Evolutionary conservation across 2,888 invertebrate genomes (phyloP).

Genomic region (Eugnorisma glareosa): DNA sequence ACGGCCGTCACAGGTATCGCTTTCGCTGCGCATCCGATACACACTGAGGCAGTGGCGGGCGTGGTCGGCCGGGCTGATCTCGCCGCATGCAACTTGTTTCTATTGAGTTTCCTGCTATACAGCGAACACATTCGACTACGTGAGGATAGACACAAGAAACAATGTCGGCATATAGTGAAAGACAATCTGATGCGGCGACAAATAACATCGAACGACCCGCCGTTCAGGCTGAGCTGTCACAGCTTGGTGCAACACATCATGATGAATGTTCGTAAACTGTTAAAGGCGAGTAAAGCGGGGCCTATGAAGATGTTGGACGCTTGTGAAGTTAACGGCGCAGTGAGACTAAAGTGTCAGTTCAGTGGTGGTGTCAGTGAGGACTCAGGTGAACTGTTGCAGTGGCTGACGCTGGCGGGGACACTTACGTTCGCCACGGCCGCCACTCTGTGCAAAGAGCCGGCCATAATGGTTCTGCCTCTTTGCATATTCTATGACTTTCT

Average conservation of each 20-base stretch:
- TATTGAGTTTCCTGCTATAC: slow-evolving; percentile 96
- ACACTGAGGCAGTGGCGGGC: slow-evolving; percentile 99
- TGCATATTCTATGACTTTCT: slow-evolving; percentile 97
- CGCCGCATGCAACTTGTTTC: slow-evolving; percentile 97
- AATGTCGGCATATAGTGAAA: slow-evolving; percentile 82
- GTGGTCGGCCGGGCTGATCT: slow-evolving; percentile 98
- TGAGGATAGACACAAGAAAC: slow-evolving; percentile 85
- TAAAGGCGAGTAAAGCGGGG: slow-evolving; percentile 85
- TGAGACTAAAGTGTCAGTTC: slow-evolving; percentile 84
- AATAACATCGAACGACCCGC: slow-evolving; percentile 77
- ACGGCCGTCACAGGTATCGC: slow-evolving; percentile 95
- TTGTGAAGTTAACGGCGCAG: slow-evolving; percentile 80
- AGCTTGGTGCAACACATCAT: slow-evolving; percentile 85
- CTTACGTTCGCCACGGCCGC: slow-evolving; percentile 94
- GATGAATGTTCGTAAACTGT: slow-evolving; percentile 84
- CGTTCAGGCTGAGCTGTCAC: slow-evolving; percentile 86
- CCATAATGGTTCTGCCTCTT: slow-evolving; percentile 97
- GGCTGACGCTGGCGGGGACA: slow-evolving; percentile 91
- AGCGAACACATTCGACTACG: slow-evolving; percentile 94
- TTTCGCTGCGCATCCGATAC: slow-evolving; percentile 98
- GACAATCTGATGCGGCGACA: slow-evolving; percentile 78
- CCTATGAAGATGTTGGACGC: slow-evolving; percentile 83
- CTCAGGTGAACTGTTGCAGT: slow-evolving; percentile 86
- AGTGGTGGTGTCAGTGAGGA: slow-evolving; percentile 86
- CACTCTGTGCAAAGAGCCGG: slow-evolving; percentile 98